Evolutionary conservation across 2,797 vertebrate genomes (phyloP).

Genomic region (Trichosurus vulpecula): DNA sequence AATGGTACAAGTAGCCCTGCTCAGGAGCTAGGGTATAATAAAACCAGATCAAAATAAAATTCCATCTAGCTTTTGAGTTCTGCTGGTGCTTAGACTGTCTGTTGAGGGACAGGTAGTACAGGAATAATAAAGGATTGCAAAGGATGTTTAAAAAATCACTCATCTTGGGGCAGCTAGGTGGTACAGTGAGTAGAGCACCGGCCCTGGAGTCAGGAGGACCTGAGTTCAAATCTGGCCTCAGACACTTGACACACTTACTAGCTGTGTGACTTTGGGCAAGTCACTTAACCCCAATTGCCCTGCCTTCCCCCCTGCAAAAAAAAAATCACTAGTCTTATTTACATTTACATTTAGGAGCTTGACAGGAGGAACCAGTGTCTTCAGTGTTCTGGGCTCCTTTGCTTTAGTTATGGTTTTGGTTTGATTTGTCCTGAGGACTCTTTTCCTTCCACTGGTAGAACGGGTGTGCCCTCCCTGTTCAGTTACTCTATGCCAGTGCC

Average conservation of each 20-base stretch:
- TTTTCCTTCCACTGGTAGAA: slow-evolving; percentile 32
- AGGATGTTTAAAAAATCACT: slow-evolving; percentile 31
- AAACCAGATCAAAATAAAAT: neutral
- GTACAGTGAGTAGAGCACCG: too few species aligned
- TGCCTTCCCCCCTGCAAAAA: too few species aligned
- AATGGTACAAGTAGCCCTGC: slow-evolving; percentile 41
- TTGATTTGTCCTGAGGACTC: neutral
- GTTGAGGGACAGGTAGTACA: neutral
- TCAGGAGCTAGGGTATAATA: slow-evolving; percentile 20
- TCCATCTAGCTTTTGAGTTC: neutral
- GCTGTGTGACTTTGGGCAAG: too few species aligned
- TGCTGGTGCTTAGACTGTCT: neutral
- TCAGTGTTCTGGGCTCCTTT: slow-evolving; percentile 26
- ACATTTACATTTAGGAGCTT: slow-evolving; percentile 46
- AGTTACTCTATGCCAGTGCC: slow-evolving; percentile 31
- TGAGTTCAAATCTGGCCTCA: too few species aligned
- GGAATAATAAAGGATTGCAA: neutral
- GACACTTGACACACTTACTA: too few species aligned
- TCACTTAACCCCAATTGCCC: too few species aligned
- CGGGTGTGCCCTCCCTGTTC: neutral
- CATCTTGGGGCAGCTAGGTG: too few species aligned
- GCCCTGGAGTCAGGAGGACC: too few species aligned
- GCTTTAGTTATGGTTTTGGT: neutral
- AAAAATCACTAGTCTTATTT: slow-evolving; percentile 36
- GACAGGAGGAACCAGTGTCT: slow-evolving; percentile 34